phyloP scores from a whole-genome alignment of 2,888 invertebrate genomes.

The Amiota communis region DNA sequence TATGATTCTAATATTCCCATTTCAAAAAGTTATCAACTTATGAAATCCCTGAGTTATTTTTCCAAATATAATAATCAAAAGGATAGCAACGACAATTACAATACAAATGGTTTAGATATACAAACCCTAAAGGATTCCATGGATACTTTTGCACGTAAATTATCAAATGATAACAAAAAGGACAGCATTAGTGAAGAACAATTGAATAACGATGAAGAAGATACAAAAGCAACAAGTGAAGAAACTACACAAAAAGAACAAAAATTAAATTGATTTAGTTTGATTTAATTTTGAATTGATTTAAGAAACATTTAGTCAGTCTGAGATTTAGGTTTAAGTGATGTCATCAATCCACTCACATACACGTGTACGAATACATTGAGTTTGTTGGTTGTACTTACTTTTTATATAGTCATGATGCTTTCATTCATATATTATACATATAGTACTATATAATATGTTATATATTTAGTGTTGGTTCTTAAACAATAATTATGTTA shows the following conservation, averaged over 20 bases:
- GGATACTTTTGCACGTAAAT: constrained; percentile 56
- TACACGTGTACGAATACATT: not conserved
- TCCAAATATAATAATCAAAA: constrained; percentile 80
- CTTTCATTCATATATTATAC: too few relatives aligned
- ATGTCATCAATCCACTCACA: constrained; percentile 8
- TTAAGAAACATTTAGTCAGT: constrained; percentile 7
- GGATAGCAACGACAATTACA: constrained; percentile 47
- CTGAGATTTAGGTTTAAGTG: constrained; percentile 4
- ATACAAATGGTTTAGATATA: constrained; percentile 61
- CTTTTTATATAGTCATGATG: too few relatives aligned
- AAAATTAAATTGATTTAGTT: not conserved
- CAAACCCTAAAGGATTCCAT: constrained; percentile 64
- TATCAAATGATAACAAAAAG: constrained; percentile 45
- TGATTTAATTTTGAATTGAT: not conserved
- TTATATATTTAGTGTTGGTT: too few relatives aligned
- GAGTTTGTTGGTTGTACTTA: constrained; percentile 7
- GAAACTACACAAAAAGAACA: not conserved
- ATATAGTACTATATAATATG: too few relatives aligned
- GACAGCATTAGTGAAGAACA: constrained; percentile 28
- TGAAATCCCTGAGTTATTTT: constrained; percentile 92
- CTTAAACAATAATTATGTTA: too few relatives aligned
- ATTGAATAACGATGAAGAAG: not conserved
- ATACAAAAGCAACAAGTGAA: constrained; percentile 13
- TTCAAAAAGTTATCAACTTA: constrained; percentile 91
- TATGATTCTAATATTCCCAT: constrained; percentile 93